Evolutionary conservation across 2,797 vertebrate genomes (phyloP), one percentile per base, ranked within the genome.

Genomic region (Coluber constrictor): DNA sequence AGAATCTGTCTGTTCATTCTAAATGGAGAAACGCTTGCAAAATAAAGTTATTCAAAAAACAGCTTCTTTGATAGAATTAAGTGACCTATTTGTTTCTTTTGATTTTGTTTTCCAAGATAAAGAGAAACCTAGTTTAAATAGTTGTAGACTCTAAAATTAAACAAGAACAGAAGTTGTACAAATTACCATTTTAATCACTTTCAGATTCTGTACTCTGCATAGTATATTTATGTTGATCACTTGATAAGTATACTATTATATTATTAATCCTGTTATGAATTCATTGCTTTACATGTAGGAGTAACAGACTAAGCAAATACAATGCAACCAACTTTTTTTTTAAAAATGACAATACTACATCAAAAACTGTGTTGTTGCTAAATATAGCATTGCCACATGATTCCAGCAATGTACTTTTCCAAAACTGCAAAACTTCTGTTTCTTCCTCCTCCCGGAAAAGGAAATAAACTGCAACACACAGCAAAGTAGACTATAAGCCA

Each of bases 71-170:
- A 56, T 51, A 56, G 27, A 91, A 91, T 86, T 57, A 79, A n/a
- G 57, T 32, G 59, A 91, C 93, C 37, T 93, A 95, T 90, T 90
- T 1, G 89, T 92, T 93, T 61, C 70, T 86, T 93, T 89, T 66
- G 43, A 86, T 95, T 96, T 92, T 88, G 37, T 93, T 90, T 92
- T 94, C 87, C 88, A 94, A 70, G 87, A 63, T 90, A 66, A 89
- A 93, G 29, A 57, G 61, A 95, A 95, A 92, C 55, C 91, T 60
- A 94, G 32, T 92, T 94, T 94, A 88, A 95, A 86, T 0, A 0
- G 63, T 91, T n/a, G 32, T 94, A 92, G 91, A 47, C 92, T 94
- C 94, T 90, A 95, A 96, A 95, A 43, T 10, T 90, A 90, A 87
- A 86, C 55, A 83, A 66, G 59, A 32, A n/a, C 59, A 86, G 70